Conservation (phyloP, 2,888 invertebrate species). For the Megaustenia siamemsis region DNA sequence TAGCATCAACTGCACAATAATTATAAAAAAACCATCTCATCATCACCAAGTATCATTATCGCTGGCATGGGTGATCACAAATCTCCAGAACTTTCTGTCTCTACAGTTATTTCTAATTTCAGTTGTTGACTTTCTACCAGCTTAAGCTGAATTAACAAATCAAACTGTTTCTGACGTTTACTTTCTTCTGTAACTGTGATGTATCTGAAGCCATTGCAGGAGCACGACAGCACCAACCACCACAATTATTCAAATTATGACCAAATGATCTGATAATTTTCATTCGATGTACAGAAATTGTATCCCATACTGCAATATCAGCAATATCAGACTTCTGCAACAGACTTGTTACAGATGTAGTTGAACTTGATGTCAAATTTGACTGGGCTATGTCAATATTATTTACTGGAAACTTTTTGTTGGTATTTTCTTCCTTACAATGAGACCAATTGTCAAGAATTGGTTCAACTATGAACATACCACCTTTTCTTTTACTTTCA, state of each 20-base stretch:
- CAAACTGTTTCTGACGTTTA: too few species aligned
- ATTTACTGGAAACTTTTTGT: not conserved
- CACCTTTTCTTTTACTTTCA: not conserved
- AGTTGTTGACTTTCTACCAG: too few species aligned
- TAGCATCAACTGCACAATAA: too few species aligned
- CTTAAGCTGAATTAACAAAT: too few species aligned
- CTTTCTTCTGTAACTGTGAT: too few species aligned
- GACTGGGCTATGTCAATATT: not conserved
- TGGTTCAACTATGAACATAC: not conserved
- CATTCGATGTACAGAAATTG: not conserved
- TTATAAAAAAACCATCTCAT: too few species aligned
- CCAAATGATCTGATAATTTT: not conserved
- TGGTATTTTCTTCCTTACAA: not conserved
- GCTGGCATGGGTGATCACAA: too few species aligned
- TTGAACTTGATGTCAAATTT: not conserved
- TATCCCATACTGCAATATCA: conserved; percentile 47
- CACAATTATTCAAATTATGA: conserved; percentile 2
- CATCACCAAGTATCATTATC: too few species aligned
- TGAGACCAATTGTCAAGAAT: not conserved
- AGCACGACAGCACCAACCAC: conserved; percentile 19
- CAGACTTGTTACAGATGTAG: not conserved
- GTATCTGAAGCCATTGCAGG: not conserved
- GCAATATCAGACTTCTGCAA: not conserved
- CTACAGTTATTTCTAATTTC: too few species aligned
- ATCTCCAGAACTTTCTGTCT: too few species aligned